Conservation (phyloP, 2,797 vertebrate species). For the Malacoraja senta region DNA sequence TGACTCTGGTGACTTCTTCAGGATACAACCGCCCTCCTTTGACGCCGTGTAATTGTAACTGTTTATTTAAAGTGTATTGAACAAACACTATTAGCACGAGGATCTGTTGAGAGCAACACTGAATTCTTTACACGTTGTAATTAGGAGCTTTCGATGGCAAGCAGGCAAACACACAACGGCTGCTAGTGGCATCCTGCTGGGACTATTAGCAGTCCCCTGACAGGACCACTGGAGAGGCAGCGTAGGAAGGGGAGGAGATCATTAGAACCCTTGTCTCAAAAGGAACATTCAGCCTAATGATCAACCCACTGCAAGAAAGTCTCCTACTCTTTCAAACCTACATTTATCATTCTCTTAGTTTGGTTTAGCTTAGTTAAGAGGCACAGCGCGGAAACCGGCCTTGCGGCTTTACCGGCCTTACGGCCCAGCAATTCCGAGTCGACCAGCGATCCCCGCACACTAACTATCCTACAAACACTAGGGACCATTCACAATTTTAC, state of each 20-base stretch:
- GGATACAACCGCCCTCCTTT: not conserved
- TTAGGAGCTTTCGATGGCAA: constrained; percentile 29
- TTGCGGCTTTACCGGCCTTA: no score
- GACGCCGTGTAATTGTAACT: constrained; percentile 23
- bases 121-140: constrained; percentile 33
- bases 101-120: constrained; percentile 32
- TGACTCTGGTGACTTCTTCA: not conserved
- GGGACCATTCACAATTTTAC: no score
- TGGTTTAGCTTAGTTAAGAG: no score
- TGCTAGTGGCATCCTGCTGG: constrained; percentile 7
- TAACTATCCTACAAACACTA: no score
- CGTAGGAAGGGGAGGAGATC: not conserved
- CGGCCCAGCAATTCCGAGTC: no score
- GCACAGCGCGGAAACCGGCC: no score
- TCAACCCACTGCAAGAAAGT: not conserved
- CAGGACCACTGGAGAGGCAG: constrained; percentile 25
- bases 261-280: not conserved
- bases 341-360: not conserved
- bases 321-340: not conserved
- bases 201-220: constrained; percentile 30
- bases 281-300: not conserved
- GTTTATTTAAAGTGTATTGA: constrained; percentile 35
- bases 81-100: constrained; percentile 22
- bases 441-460: no score
- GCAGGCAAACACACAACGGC: constrained; percentile 9